Percentiles rank a stretch among this genome's conserved stretches.
These are phyloP conservation scores for Acromyrmex heyeri DNA, from an alignment of 1,140 invertebrate species.

Conservation along the genomic window DNA sequence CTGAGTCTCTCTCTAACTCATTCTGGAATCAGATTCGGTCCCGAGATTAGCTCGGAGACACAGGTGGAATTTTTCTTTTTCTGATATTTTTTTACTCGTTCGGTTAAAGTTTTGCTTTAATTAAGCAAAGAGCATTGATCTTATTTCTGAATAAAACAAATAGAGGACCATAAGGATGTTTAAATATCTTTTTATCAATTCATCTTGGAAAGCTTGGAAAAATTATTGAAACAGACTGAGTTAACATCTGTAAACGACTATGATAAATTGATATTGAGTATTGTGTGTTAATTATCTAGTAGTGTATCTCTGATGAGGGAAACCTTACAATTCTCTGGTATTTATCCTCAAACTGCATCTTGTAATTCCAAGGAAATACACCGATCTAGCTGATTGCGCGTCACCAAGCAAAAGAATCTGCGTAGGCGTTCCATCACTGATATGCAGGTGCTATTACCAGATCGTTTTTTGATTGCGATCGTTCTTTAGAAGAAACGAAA, in stretches of 20 bases:
- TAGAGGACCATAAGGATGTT: background rate
- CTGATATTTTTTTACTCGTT: background rate
- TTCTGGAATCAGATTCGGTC: conserved; percentile 23
- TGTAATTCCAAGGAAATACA: conserved; percentile 22
- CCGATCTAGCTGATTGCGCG: background rate
- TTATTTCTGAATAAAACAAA: background rate
- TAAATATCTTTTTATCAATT: background rate
- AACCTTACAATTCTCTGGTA: background rate
- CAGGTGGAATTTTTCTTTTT: conserved; percentile 47
- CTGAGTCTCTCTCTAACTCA: background rate
- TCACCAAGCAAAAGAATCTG: conserved; percentile 35
- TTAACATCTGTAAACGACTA: conserved; percentile 16
- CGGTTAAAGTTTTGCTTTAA: background rate
- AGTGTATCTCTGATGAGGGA: conserved; percentile 9
- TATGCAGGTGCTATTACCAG: conserved; percentile 78
- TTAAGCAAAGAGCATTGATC: too few relatives aligned
- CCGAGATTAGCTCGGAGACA: conserved; percentile 31
- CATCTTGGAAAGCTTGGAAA: background rate
- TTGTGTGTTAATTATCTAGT: background rate
- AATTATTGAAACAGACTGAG: background rate
- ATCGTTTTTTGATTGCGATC: conserved; percentile 55
- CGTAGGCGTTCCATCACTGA: conserved; percentile 34
- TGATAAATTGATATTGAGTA: conserved; percentile 7
- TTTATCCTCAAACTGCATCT: conserved; percentile 12
- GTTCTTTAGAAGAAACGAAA: conserved; percentile 69